Base-by-base conservation (phyloP, 2,888 invertebrate genomes). In the Anticlea derivata region DNA sequence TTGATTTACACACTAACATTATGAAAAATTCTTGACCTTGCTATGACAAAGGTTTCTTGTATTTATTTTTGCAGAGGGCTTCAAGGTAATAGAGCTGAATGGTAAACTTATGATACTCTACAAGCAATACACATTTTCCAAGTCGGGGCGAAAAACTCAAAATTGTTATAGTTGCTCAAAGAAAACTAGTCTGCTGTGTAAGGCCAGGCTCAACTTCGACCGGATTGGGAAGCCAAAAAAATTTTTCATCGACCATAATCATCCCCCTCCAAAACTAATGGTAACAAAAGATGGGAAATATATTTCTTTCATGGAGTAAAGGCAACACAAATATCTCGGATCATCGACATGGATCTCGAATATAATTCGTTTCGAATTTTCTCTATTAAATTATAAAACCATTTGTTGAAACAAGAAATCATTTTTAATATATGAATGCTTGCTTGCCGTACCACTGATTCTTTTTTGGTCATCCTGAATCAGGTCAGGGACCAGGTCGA, bases 131-230 rank as follows among this genome's bases (percentile, higher is more conserved):
- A 50, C 43, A 6, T 50, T 50, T 43, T 50, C 38, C 1, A 43
- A 26, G 29, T 12, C 23, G 5, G 33, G 47, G 4, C 20, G 22
- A 2, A 30, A 17, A 20, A 7, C 1, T 13, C 6, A 12, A 7
- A 34, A 40, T 2, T 41, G 57, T 8, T 60, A 55, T 10, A 57
- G 56, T 11, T 70, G 70, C 31, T 70, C 70, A 0, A 64, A 54
- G 10, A 65, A 40, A 30, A 0, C 7, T 0, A 30, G 13, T 0
- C 39, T 35, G 10, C 33, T 43, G 0, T 76, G 77, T 38, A 46
- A 41, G 0, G 72, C 76, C 13, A 33, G 31, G 12, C n/a, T 41
- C 3, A 41, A 31, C 13, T 41, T 41, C 11, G 24, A 24, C 7
- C 31, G 1, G 0, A 5, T 31, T 12, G 23, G 31, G 22, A 13